phyloP scores from a whole-genome alignment of 2,113 vertebrate species.

The Anoura caudifer region DNA sequence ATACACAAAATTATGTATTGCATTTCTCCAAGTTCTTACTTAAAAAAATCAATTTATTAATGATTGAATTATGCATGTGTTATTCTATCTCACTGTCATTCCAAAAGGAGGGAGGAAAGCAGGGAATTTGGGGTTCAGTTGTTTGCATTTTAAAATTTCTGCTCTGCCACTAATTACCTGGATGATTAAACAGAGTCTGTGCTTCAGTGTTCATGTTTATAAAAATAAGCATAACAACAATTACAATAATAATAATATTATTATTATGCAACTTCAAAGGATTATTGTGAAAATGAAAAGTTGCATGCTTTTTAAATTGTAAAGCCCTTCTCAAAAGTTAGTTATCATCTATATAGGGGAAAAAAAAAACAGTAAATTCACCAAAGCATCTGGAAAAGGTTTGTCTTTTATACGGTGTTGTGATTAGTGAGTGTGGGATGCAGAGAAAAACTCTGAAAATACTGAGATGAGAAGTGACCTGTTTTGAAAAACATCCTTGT shows the following conservation, averaged over 20 bases:
- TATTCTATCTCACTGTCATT: not conserved
- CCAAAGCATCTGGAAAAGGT: conserved; percentile 47
- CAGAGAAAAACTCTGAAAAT: not conserved
- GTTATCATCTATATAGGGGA: not conserved
- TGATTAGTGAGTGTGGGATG: not conserved
- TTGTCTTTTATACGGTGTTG: not conserved
- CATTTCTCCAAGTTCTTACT: not conserved
- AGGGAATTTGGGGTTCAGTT: not conserved
- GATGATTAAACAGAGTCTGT: not conserved
- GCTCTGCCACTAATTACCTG: not conserved
- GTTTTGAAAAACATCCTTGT: not conserved
- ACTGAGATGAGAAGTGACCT: not conserved
- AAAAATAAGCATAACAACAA: not conserved
- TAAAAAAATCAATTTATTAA: not conserved
- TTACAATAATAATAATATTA: not conserved
- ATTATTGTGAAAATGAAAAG: not conserved
- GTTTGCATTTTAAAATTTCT: not conserved
- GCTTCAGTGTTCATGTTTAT: not conserved
- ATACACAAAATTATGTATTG: not conserved
- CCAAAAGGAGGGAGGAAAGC: not conserved
- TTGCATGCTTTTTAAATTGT: not conserved
- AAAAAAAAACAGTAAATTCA: not conserved
- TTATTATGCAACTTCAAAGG: not conserved
- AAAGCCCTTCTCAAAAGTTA: not conserved
- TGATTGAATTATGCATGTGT: not conserved